These are phyloP conservation scores for Ctenopoma kingsleyae DNA, from an alignment of 2,797 vertebrate genomes.

Conservation along the genomic window DNA sequence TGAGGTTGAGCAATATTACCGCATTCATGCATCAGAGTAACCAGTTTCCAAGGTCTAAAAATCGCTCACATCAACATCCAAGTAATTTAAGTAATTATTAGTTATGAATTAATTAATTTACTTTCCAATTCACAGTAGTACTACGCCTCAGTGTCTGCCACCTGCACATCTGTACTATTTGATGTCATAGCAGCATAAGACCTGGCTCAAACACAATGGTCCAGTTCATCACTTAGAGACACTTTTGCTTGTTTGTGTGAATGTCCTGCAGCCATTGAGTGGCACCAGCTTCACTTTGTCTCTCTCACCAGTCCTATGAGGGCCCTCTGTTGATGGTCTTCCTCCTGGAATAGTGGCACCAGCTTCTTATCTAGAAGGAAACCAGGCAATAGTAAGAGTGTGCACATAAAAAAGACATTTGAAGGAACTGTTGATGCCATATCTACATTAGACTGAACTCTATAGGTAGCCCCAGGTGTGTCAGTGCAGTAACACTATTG, in stretches of 20 bases:
- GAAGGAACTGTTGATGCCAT: conserved; percentile 50
- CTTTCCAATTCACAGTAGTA: no score
- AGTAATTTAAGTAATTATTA: no score
- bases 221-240: background rate
- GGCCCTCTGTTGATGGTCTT: conserved; percentile 90
- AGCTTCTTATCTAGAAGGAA: conserved; percentile 87
- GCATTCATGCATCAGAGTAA: no score
- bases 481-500: conserved; percentile 28
- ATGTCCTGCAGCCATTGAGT: background rate
- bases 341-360: conserved; percentile 92
- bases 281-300: background rate
- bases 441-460: background rate
- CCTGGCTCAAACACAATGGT: no score
- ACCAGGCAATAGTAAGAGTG: conserved; percentile 17
- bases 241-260: conserved; percentile 4
- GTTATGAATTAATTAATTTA: no score
- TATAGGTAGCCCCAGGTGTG: conserved; percentile 33
- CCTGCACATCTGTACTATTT: no score
- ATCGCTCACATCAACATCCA: no score
- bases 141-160: no score
- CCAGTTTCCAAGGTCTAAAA: no score
- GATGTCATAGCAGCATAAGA: no score
- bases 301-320: conserved; percentile 92
- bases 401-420: conserved; percentile 46
- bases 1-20: no score